Base-by-base conservation (phyloP, 1,140 invertebrate genomes). In the Papilio xuthus region DNA sequence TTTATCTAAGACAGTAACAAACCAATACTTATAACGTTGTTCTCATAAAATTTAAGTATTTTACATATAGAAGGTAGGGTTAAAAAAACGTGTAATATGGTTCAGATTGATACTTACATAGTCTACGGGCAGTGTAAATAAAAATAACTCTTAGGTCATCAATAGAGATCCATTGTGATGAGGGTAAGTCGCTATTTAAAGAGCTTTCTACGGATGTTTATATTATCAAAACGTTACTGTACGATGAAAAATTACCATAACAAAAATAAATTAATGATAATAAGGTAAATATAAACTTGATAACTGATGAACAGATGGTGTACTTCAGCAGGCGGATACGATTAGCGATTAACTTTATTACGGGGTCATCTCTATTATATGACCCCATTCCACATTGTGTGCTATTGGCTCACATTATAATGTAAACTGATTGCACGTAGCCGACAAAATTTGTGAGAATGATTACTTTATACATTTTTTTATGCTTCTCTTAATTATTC, bases 131-230 rank as follows among this genome's bases (percentile, higher is more conserved):
- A n/a, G n/a, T n/a, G n/a, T 63, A 72, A 23, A 73, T 10, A 73
- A 42, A 73, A 23, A 44, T 26, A n/a, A 26, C 71, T 3, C 60
- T 67, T 23, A 20, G 23, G 23, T 12, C n/a, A 73, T 47, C 23
- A 73, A 73, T 47, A 41, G n/a, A 6, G 18, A 15, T 73, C 12
- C 8, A 44, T 26, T 26, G 13, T 76, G 56, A 76, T 76, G 28
- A 76, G 73, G 74, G 74, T 56, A n/a, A 50, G 72, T 41, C 3
- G 28, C n/a, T 76, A 63, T 76, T 76, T 37, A 41, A 63, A 76
- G 53, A 50, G 53, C 74, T 76, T 42, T 76, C 32, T 76, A 63
- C 74, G 74, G 74, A 76, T 76, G 74, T 76, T 76, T 76, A 76
- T 76, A n/a, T 63, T 76, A 76, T 76, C 74, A n/a, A 15, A 75